phyloP scores from a whole-genome alignment of 2,113 vertebrate genomes.

The Melanocharis versteri region DNA sequence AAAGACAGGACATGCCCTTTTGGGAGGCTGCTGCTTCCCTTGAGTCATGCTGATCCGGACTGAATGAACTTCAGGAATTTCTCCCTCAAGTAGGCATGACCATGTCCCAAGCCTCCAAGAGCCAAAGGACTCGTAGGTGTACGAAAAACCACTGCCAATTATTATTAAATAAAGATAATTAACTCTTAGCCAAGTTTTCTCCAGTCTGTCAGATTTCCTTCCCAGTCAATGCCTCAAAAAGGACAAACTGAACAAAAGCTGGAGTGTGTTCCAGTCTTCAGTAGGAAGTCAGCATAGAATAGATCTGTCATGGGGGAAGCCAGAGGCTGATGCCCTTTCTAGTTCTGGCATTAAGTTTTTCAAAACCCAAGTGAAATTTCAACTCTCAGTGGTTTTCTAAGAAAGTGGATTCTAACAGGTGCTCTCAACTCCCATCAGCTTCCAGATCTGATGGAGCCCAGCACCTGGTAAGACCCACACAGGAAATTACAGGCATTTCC shows the following conservation, averaged over 20 bases:
- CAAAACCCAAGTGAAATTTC: neutral
- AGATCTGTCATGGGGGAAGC: neutral
- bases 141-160: neutral
- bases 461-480: slow-evolving; percentile 3
- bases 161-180: neutral
- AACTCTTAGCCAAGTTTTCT: neutral
- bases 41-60: neutral
- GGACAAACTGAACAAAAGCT: neutral
- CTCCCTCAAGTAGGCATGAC: neutral
- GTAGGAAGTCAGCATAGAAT: neutral
- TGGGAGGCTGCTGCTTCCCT: neutral
- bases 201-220: neutral
- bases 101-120: neutral
- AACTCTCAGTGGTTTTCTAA: neutral
- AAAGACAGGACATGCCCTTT: neutral
- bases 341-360: neutral
- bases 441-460: neutral
- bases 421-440: neutral
- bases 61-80: neutral
- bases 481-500: slow-evolving; percentile 40
- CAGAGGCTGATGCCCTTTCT: neutral
- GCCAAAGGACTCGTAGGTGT: neutral
- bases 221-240: neutral
- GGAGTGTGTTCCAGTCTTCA: neutral
- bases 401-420: neutral